These are phyloP conservation scores for Misgurnus anguillicaudatus DNA, from an alignment of 2,113 vertebrate genomes.

Conservation along the genomic window DNA sequence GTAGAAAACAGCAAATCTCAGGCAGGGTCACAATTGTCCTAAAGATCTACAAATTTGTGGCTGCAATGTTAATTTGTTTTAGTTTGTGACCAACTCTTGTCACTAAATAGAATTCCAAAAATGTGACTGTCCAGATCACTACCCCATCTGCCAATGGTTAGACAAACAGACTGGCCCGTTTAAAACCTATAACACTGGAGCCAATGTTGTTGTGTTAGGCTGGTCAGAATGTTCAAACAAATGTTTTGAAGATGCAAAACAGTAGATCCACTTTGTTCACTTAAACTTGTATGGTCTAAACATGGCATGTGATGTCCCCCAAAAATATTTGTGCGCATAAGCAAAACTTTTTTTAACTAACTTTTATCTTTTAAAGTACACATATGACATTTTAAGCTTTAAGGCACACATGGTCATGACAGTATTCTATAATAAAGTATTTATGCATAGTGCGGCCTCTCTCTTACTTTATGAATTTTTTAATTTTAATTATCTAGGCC, in stretches of 20 bases:
- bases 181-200: too few species aligned
- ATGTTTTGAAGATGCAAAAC: too few species aligned
- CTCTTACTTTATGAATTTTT: background rate
- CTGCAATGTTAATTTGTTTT: background rate
- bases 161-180: too few species aligned
- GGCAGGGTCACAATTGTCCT: background rate
- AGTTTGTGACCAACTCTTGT: background rate
- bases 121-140: too few species aligned
- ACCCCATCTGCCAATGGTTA: too few species aligned
- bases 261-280: too few species aligned
- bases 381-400: background rate
- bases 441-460: background rate
- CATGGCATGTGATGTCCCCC: background rate
- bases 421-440: background rate
- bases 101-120: too few species aligned
- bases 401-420: constrained; percentile 6
- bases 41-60: background rate
- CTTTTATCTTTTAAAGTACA: background rate
- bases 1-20: too few species aligned
- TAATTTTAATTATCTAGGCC: too few species aligned
- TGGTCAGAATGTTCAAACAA: too few species aligned
- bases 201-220: too few species aligned
- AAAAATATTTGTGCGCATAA: background rate
- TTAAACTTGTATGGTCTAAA: background rate
- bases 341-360: background rate